These are phyloP conservation scores for Dascillus cervinus DNA, from an alignment of 2,888 invertebrate genomes.

Conservation along the genomic window DNA sequence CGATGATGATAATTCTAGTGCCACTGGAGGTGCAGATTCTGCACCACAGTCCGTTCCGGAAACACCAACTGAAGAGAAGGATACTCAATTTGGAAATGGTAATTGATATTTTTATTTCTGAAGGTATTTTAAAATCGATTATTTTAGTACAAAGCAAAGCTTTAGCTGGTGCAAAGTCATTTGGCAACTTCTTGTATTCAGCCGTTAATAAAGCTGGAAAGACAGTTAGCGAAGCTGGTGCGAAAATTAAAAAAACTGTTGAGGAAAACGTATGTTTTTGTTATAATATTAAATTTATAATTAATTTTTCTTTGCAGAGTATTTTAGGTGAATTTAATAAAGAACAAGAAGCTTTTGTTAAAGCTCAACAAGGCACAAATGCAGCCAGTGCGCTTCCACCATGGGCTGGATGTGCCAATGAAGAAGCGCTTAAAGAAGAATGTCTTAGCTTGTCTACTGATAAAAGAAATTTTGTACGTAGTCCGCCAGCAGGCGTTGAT, in stretches of 20 bases:
- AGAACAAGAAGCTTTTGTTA: conserved; percentile 94
- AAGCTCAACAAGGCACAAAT: conserved; percentile 67
- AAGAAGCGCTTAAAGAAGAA: conserved; percentile 89
- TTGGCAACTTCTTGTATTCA: conserved; percentile 88
- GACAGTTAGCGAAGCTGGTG: conserved; percentile 81
- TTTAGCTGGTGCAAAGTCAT: conserved; percentile 80
- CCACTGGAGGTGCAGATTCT: conserved; percentile 86
- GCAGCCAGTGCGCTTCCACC: conserved; percentile 71
- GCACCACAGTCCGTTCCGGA: conserved; percentile 72
- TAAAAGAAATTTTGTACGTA: conserved; percentile 93
- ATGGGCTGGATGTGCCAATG: conserved; percentile 94
- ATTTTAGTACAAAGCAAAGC: conserved; percentile 78
- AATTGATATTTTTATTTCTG: conserved; percentile 32
- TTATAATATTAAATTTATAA: conserved; percentile 1
- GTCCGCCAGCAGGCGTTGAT: conserved; percentile 91
- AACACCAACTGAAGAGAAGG: conserved; percentile 73
- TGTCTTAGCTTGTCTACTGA: conserved; percentile 92
- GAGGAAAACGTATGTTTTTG: conserved; percentile 83
- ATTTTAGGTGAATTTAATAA: conserved; percentile 95
- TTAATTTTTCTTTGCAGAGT: conserved; percentile 52
- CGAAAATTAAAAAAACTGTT: conserved; percentile 91
- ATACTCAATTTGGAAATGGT: conserved; percentile 71
- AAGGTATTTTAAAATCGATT: conserved; percentile 31
- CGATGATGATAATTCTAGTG: conserved; percentile 86
- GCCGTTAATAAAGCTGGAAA: conserved; percentile 95